phyloP scores from a whole-genome alignment of 2,113 vertebrate genomes.

The Felis catus region DNA sequence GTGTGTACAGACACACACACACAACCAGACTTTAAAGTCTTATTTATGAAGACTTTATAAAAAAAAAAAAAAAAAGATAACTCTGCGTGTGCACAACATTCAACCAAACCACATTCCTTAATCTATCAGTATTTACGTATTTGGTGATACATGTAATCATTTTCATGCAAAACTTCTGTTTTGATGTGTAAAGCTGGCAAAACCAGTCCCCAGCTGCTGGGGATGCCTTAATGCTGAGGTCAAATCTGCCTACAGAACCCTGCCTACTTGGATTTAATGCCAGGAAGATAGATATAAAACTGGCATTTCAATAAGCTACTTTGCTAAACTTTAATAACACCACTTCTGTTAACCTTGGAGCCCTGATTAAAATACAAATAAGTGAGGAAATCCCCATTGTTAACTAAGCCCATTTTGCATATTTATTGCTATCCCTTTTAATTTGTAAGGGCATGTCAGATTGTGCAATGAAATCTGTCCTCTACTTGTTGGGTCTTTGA shows the following conservation, averaged over 20 bases:
- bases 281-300: slow-evolving; percentile 46
- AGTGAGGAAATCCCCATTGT: slow-evolving; percentile 51
- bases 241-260: slow-evolving; percentile 45
- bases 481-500: neutral
- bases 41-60: neutral
- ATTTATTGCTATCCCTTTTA: slow-evolving; percentile 49
- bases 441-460: slow-evolving; percentile 17
- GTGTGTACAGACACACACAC: neutral
- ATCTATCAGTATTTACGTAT: neutral
- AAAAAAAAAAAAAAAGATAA: neutral
- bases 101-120: neutral
- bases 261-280: slow-evolving; percentile 45
- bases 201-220: slow-evolving; percentile 20
- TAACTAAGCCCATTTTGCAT: slow-evolving; percentile 62
- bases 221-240: slow-evolving; percentile 47
- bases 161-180: neutral
- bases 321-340: slow-evolving; percentile 64
- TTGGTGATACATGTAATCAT: neutral
- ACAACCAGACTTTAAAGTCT: neutral
- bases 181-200: slow-evolving; percentile 28
- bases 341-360: slow-evolving; percentile 63
- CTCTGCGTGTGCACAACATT: neutral
- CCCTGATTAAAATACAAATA: slow-evolving; percentile 63
- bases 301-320: slow-evolving; percentile 66
- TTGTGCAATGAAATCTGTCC: slow-evolving; percentile 25